Percentiles rank a stretch among this genome's conserved stretches.
Conservation (phyloP, 2,113 vertebrate genomes). For the Campylomormyrus tamandua region DNA sequence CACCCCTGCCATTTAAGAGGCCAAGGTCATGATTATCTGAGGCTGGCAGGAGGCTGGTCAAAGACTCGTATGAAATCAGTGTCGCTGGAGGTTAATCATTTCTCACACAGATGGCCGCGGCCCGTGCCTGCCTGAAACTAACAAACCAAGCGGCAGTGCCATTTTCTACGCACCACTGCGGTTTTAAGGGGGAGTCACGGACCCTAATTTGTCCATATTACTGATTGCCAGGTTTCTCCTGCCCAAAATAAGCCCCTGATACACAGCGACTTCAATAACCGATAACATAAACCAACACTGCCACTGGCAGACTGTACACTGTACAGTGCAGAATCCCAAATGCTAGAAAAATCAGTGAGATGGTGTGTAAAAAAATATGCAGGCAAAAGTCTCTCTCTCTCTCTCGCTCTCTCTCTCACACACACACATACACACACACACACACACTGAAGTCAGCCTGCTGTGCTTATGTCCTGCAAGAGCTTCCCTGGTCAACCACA, state of each 20-base stretch:
- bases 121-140: not conserved
- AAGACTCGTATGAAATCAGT: not conserved
- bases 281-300: not conserved
- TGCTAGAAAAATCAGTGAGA: not conserved
- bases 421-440: not conserved
- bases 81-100: conserved; percentile 36
- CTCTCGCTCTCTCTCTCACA: too few species aligned
- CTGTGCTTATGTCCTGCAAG: not conserved
- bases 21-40: not conserved
- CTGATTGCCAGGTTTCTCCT: not conserved
- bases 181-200: not conserved
- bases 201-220: not conserved
- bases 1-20: not conserved
- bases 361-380: not conserved
- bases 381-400: not conserved
- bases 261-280: not conserved
- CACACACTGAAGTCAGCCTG: not conserved
- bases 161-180: not conserved
- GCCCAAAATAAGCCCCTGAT: not conserved
- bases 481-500: not conserved
- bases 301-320: not conserved
- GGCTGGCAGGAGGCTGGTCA: not conserved
- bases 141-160: not conserved
- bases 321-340: not conserved
- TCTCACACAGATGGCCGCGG: conserved; percentile 28